These are phyloP conservation scores for Macrotus californicus DNA, from an alignment of 2,113 vertebrate species.

Conservation along the genomic window DNA sequence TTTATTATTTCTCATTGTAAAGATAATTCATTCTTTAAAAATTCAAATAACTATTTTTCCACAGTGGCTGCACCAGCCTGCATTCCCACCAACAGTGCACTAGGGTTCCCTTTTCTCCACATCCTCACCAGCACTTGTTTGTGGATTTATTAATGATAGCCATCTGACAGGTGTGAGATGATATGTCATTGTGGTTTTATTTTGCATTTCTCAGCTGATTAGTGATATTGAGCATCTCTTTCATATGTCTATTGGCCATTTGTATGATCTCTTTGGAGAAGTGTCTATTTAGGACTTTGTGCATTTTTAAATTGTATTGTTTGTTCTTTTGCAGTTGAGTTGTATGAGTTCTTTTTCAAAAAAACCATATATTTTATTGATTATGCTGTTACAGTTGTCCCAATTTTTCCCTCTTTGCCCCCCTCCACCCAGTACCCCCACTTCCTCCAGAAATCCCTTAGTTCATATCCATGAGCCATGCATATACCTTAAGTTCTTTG, in stretches of 20 bases:
- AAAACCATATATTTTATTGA: too few relatives aligned
- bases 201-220: not conserved
- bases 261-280: not conserved
- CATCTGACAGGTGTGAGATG: not conserved
- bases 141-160: not conserved
- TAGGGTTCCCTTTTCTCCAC: not conserved
- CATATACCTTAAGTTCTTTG: too few relatives aligned
- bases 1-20: not conserved
- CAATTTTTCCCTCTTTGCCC: too few relatives aligned
- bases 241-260: not conserved
- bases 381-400: too few relatives aligned
- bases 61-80: not conserved
- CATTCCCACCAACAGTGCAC: not conserved
- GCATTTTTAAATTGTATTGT: not conserved
- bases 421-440: too few relatives aligned
- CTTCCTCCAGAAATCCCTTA: too few relatives aligned
- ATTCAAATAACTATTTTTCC: not conserved
- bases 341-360: not conserved
- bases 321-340: not conserved
- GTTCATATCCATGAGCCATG: too few relatives aligned
- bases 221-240: not conserved
- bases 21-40: slow-evolving; percentile 17
- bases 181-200: not conserved
- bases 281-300: not conserved
- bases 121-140: not conserved